phyloP scores from a whole-genome alignment of 2,888 invertebrate genomes.

The Drosophila eohydei region DNA sequence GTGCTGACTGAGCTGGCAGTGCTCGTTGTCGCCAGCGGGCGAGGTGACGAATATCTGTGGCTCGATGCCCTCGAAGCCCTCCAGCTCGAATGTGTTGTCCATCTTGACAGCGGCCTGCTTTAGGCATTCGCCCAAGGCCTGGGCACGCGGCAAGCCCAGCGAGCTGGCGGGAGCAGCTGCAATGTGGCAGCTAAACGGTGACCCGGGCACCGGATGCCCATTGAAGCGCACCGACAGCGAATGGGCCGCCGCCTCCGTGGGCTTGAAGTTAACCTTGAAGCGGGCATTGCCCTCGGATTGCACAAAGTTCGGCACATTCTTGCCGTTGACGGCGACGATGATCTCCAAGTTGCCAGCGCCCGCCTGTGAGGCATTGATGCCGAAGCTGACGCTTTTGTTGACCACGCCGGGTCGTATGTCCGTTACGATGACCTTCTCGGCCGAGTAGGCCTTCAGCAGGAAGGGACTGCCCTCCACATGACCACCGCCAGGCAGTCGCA shows the following conservation, averaged over 20 bases:
- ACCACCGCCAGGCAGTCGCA: conserved; percentile 88
- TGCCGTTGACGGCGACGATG: conserved; percentile 97
- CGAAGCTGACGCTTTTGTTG: conserved; percentile 96
- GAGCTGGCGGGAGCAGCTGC: conserved; percentile 84
- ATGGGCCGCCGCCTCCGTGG: conserved; percentile 96
- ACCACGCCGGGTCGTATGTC: conserved; percentile 96
- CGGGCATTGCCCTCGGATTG: conserved; percentile 98
- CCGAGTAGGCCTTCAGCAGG: conserved; percentile 97
- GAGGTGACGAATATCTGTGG: conserved; percentile 91
- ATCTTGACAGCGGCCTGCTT: conserved; percentile 84
- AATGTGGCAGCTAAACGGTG: conserved; percentile 97
- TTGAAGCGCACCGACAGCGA: conserved; percentile 94
- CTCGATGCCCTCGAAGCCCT: conserved; percentile 87
- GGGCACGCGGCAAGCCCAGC: conserved; percentile 87
- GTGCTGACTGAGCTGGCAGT: conserved; percentile 88
- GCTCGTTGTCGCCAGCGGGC: conserved; percentile 92
- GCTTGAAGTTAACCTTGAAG: conserved; percentile 97
- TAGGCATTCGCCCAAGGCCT: conserved; percentile 84
- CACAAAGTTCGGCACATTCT: conserved; percentile 99
- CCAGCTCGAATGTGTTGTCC: conserved; percentile 87
- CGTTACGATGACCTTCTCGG: conserved; percentile 96
- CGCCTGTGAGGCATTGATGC: conserved; percentile 93
- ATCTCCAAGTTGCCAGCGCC: conserved; percentile 99
- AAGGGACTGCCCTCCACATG: conserved; percentile 98
- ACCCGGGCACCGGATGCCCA: conserved; percentile 92